These are phyloP conservation scores for Condylura cristata DNA, from an alignment of 2,113 vertebrate genomes.

Conservation along the genomic window DNA sequence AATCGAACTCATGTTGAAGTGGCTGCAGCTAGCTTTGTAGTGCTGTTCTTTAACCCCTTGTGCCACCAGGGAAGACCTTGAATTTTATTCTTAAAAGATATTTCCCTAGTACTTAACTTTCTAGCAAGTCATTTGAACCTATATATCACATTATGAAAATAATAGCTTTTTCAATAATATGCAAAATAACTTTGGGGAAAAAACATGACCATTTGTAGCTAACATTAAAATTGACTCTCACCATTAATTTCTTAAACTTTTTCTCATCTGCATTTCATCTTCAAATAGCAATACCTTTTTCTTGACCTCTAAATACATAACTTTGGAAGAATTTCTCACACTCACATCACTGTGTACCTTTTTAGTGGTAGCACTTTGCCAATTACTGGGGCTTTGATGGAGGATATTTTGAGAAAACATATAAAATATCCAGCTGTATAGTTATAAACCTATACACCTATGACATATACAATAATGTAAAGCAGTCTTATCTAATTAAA, in stretches of 20 bases:
- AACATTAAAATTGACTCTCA: background rate
- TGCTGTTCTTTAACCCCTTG: too few species aligned
- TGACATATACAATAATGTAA: too few species aligned
- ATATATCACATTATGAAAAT: background rate
- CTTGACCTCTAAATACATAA: background rate
- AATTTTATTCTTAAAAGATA: conserved; percentile 10
- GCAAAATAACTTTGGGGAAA: background rate
- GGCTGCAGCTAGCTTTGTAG: too few species aligned
- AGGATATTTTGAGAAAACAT: too few species aligned
- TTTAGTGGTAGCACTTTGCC: background rate
- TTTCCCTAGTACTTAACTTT: background rate
- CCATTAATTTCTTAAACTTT: conserved; percentile 10
- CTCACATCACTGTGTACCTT: background rate
- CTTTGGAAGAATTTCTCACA: background rate
- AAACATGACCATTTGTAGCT: background rate
- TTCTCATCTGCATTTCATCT: conserved; percentile 27
- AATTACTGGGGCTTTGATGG: too few species aligned
- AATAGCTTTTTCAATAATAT: background rate
- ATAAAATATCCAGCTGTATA: too few species aligned
- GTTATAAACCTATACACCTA: too few species aligned
- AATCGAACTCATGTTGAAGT: too few species aligned
- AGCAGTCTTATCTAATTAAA: too few species aligned
- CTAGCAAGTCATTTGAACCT: background rate
- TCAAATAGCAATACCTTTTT: background rate
- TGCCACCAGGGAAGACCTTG: too few species aligned